Base-by-base conservation (phyloP, 2,888 invertebrate genomes). In the Prenolepis imparis region DNA sequence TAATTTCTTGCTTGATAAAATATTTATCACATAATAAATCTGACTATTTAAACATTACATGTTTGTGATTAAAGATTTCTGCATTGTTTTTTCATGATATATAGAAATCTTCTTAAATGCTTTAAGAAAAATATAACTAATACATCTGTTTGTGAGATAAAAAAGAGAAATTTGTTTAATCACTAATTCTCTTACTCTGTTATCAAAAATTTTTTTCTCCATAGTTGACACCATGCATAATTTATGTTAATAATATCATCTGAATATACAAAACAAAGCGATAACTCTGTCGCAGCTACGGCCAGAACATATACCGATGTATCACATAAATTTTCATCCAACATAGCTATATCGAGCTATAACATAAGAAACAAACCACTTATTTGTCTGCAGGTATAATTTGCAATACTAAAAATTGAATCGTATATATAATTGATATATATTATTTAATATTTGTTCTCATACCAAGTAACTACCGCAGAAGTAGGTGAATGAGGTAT, bases 311-410 rank as follows among this genome's bases (percentile, higher is more conserved):
- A 73, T 11, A 85, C 68, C 12, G 92, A 81, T 1, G 32, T 61
- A 8, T 72, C 52, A 12, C 88, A 87, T 41, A 92, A 84, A 0
- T 73, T 36, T 15, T 92, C 90, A 67, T 91, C 87, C 3, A 93
- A 64, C 59, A 93, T 74, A 2, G 93, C 89, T 18, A 92, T 3
- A 83, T 93, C 93, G 41, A 93, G 90, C 93, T 93, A 64, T 5
- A 85, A 86, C 0, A n/a, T 52, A 9, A n/a, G 15, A 85, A 28
- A 24, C 11, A 28, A 32, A 18, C 15, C 0, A 9, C 18, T 66
- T 64, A 59, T 44, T 36, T 44, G 0, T 77, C 1, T 41, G 1
- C n/a, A 3, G n/a, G 6, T 9, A 77, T 15, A 41, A 0, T 52
- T 70, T 18, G 15, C 5, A 8, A 18, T 21, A 28, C 3, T 59